These are phyloP conservation scores for Lagopus leucura DNA, from an alignment of 2,113 vertebrate genomes.

Conservation along the genomic window DNA sequence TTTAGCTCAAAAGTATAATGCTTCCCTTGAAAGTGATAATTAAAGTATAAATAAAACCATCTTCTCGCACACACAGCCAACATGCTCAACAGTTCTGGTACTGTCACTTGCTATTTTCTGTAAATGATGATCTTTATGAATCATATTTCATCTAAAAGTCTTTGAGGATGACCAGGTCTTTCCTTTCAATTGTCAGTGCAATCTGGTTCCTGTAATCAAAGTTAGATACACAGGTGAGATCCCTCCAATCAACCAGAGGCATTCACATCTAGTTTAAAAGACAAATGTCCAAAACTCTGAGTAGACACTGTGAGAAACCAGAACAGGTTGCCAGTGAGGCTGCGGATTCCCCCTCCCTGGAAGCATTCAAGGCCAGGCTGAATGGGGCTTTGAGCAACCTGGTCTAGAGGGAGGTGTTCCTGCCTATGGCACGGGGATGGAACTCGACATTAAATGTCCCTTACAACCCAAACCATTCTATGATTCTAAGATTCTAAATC, in stretches of 20 bases:
- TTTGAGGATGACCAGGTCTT: background rate
- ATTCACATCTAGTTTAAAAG: background rate
- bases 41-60: background rate
- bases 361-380: no score
- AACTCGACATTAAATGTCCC: no score
- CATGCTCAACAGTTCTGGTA: background rate
- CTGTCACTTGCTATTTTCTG: background rate
- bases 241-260: background rate
- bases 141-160: accelerated
- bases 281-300: background rate
- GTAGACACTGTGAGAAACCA: no score
- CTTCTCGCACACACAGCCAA: background rate
- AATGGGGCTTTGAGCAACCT: no score
- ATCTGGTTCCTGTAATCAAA: background rate
- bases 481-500: background rate
- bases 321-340: no score
- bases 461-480: no score
- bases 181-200: background rate
- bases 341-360: no score
- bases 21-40: background rate
- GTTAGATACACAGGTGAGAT: background rate
- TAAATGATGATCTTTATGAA: background rate
- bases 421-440: no score
- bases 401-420: no score
- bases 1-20: background rate